A percentile compares a stretch with the other conserved stretches of the same genome.
Conservation (phyloP, 2,888 invertebrate species). For the Macroteleia sp. region DNA sequence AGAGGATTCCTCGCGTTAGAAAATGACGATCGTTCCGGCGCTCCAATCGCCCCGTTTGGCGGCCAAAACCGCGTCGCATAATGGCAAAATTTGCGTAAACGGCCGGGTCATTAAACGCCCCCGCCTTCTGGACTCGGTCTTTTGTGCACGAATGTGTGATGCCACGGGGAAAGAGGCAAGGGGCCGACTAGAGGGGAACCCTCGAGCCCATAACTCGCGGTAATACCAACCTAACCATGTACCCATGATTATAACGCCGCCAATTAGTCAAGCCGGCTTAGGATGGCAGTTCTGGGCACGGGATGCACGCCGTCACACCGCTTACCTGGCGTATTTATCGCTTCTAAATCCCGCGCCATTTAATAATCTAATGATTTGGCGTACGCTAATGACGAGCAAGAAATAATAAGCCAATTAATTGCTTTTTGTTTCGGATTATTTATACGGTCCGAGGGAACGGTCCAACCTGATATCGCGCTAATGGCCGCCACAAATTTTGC, state of each 20-base stretch:
- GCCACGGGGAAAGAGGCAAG: conserved; percentile 22
- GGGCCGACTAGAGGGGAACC: conserved; percentile 34
- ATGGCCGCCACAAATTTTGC: conserved; percentile 50
- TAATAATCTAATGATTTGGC: conserved; percentile 56
- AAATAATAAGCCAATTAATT: conserved; percentile 53
- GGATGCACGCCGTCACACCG: conserved; percentile 71
- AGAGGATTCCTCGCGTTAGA: conserved; percentile 63
- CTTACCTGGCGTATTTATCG: conserved; percentile 54
- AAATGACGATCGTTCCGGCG: conserved; percentile 66
- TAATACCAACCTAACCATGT: conserved; percentile 84
- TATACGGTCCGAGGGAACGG: conserved; percentile 22
- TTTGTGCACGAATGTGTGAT: conserved; percentile 63
- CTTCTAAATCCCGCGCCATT: conserved; percentile 48
- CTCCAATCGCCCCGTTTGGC: conserved; percentile 73
- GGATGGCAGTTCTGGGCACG: conserved; percentile 77
- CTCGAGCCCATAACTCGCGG: conserved; percentile 82
- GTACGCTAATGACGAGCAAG: conserved; percentile 42
- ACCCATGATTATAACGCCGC: conserved; percentile 84
- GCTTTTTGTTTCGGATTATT: conserved; percentile 47
- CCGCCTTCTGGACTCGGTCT: conserved; percentile 59
- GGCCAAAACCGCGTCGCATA: conserved; percentile 81
- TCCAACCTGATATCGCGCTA: conserved; percentile 40
- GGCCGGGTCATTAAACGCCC: conserved; percentile 82
- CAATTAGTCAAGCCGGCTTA: conserved; percentile 84
- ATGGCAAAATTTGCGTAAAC: conserved; percentile 84